Evolutionary conservation across 1,140 invertebrate species (phyloP).

Genomic region (Harlomillsia oculata): DNA sequence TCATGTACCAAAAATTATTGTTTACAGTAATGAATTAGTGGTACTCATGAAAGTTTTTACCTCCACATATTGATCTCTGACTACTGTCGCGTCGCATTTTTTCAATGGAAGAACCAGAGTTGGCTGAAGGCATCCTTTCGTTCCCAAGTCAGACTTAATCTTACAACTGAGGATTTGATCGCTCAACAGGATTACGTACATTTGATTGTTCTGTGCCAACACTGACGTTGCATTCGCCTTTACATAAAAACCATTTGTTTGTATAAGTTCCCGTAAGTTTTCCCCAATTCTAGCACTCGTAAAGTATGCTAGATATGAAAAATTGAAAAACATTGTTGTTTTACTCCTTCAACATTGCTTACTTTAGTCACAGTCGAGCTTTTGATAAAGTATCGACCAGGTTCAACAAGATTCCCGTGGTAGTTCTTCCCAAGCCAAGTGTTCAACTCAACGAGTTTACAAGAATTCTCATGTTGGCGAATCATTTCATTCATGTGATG

Average conservation of each 20-base stretch:
- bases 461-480: slow-evolving; percentile 28
- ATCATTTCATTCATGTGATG: slow-evolving; percentile 35
- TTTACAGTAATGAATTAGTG: not conserved
- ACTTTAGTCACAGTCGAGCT: slow-evolving; percentile 16
- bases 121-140: slow-evolving; percentile 17
- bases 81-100: slow-evolving; percentile 3
- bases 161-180: slow-evolving; percentile 31
- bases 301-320: too few relatives aligned
- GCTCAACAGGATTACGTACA: slow-evolving; percentile 27
- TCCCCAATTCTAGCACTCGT: too few relatives aligned
- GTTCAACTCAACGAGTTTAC: slow-evolving; percentile 26
- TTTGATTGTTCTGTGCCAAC: slow-evolving; percentile 3
- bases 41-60: too few relatives aligned
- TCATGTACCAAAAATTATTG: not conserved
- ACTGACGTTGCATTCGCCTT: not conserved
- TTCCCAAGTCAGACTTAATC: slow-evolving; percentile 27
- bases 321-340: too few relatives aligned
- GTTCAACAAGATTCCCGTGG: slow-evolving; percentile 26
- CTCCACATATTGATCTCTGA: not conserved
- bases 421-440: slow-evolving; percentile 23
- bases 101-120: slow-evolving; percentile 24
- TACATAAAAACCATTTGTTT: not conserved
- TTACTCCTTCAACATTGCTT: not conserved
- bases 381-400: slow-evolving; percentile 28
- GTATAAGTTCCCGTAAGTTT: not conserved